Base-by-base conservation (phyloP, 2,888 invertebrate species). In the Drosophila kanekoi region DNA sequence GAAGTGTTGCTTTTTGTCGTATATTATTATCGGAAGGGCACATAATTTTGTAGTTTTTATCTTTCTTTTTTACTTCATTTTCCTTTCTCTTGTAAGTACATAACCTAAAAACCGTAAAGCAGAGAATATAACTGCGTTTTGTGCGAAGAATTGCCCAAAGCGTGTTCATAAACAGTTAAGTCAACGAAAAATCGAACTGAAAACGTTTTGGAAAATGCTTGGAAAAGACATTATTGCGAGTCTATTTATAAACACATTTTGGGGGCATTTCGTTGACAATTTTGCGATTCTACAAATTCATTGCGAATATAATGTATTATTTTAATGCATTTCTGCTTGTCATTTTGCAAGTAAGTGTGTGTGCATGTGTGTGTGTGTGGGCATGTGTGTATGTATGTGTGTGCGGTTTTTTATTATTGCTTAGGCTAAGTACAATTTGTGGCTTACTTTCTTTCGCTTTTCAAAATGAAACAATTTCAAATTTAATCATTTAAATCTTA, bases 11-110 rank as follows among this genome's bases (percentile, higher is more conserved):
- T 60, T 49, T 41, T 54, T 53, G 33, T 68, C n/a, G 49, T 63
- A 72, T 60, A n/a, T n/a, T 76, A 78, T 75, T 60, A 61, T 73
- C 63, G 32, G 61, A 69, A 76, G 74, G 75, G 75, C 75, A 76
- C 78, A 76, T 73, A 47, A 67, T 62, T 66, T 58, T 66, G 37
- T 28, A 1, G 23, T 23, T 44, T 57, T 18, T 0, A 48, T 20
- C 16, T 38, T 14, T 45, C 48, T 52, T 40, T 13, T 35, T 28
- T 60, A n/a, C n/a, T n/a, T n/a, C n/a, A n/a, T 44, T 35, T 59
- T 72, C 57, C 18, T 38, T 35, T 56, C 66, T 61, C 23, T 47
- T 59, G 45, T 64, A 63, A 64, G 64, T 76, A 76, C 48, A 62
- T 72, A 72, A 77, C 59, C 58, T 59, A 54, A 77, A 33, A 60